These are phyloP conservation scores for Gadus macrocephalus DNA, from an alignment of 2,113 vertebrate species.

Conservation along the genomic window DNA sequence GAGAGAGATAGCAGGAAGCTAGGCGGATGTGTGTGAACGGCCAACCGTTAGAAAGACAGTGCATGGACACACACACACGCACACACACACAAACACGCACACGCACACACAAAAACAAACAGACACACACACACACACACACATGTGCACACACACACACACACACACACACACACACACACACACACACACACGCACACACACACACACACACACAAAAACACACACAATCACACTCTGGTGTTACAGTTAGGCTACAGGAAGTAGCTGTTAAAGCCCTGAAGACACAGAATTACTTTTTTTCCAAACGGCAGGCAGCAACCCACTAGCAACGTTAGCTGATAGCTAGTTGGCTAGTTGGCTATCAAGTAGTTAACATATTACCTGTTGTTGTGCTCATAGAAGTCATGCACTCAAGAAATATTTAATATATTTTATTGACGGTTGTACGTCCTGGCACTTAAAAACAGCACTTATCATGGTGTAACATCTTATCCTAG, in stretches of 20 bases:
- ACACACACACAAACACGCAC: slow-evolving; percentile 2
- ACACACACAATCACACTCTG: neutral
- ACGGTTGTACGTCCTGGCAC: no score
- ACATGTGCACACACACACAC: no score
- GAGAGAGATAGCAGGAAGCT: slow-evolving; percentile 36
- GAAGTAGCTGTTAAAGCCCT: neutral
- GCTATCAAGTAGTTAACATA: no score
- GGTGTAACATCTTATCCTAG: no score
- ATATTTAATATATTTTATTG: no score
- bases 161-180: no score
- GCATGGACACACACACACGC: slow-evolving; percentile 3
- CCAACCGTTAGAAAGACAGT: slow-evolving; percentile 40
- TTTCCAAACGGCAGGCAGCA: neutral
- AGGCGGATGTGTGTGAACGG: slow-evolving; percentile 44
- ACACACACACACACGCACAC: neutral
- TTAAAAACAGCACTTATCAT: no score
- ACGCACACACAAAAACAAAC: neutral
- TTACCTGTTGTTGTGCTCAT: no score
- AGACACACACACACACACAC: no score
- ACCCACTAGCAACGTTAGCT: neutral
- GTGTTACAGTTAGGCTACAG: neutral
- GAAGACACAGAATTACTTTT: neutral
- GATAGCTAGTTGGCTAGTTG: no score
- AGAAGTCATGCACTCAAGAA: no score
- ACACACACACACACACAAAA: neutral